Percentiles rank a stretch among this genome's conserved stretches.
Evolutionary conservation across 1,140 invertebrate genomes (phyloP).

Genomic region (Drosophila guanche): DNA sequence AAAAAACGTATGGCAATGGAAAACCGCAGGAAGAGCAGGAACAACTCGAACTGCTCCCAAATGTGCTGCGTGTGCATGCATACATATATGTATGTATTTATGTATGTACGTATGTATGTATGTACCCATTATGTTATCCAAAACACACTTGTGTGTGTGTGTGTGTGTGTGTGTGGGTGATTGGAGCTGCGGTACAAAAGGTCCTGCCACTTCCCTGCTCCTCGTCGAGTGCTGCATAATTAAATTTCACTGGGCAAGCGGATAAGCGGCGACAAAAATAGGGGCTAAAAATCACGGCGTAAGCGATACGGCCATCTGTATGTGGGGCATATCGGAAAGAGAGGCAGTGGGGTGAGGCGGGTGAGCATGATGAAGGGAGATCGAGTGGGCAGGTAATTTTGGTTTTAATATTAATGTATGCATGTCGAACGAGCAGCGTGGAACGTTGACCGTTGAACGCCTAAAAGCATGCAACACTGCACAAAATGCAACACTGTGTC

Average conservation of each 20-base stretch:
- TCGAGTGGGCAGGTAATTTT: slow-evolving; percentile 23
- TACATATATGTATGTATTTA: slow-evolving; percentile 36
- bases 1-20: background rate
- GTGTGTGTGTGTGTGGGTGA: slow-evolving; percentile 5
- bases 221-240: slow-evolving; percentile 43
- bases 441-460: slow-evolving; percentile 2
- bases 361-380: too few relatives aligned
- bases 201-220: background rate
- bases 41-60: slow-evolving; percentile 65
- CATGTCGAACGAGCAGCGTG: slow-evolving; percentile 29
- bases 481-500: slow-evolving; percentile 48
- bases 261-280: slow-evolving; percentile 36
- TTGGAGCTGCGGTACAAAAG: slow-evolving; percentile 12
- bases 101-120: background rate
- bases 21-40: slow-evolving; percentile 19
- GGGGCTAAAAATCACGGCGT: slow-evolving; percentile 48
- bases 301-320: slow-evolving; percentile 41
- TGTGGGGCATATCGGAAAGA: slow-evolving; percentile 16
- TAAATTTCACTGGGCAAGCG: slow-evolving; percentile 58
- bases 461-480: slow-evolving; percentile 54
- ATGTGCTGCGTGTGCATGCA: slow-evolving; percentile 75
- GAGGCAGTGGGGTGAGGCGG: background rate
- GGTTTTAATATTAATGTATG: slow-evolving; percentile 56
- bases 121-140: slow-evolving; percentile 4
- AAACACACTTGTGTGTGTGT: background rate